A percentile compares a stretch with the other conserved stretches of the same genome.
phyloP scores from a whole-genome alignment of 2,888 invertebrate genomes.

The Plutella xylostella region DNA sequence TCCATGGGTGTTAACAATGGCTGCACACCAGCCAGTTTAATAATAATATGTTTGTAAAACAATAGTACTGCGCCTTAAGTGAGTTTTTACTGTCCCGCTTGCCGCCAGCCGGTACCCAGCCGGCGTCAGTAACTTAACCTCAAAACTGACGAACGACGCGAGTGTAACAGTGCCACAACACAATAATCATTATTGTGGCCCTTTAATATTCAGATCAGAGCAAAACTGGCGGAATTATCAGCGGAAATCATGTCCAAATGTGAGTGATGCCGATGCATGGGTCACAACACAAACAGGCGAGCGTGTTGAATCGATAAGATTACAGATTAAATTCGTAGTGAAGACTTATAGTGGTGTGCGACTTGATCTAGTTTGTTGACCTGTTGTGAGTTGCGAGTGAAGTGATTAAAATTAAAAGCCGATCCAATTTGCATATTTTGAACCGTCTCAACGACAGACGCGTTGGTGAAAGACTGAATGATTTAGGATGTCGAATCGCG shows the following conservation, averaged over 20 bases:
- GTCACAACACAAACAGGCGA: background rate
- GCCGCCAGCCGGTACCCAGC: conserved; percentile 39
- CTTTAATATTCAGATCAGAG: background rate
- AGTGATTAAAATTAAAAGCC: too few species aligned
- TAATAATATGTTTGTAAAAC: too few species aligned
- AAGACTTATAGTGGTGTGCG: background rate
- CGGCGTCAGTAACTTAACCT: conserved; percentile 67
- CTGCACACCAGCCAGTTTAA: too few species aligned
- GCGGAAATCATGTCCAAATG: background rate
- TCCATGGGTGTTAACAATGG: too few species aligned
- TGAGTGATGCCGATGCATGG: background rate
- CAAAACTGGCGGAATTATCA: too few species aligned
- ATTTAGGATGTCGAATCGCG: conserved; percentile 51
- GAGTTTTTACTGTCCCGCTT: conserved; percentile 21
- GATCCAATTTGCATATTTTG: too few species aligned
- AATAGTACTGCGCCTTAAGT: conserved; percentile 24
- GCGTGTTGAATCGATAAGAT: conserved; percentile 3
- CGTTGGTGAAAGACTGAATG: too few species aligned
- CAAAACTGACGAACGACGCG: conserved; percentile 63
- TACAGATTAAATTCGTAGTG: background rate
- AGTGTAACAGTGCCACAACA: conserved; percentile 58
- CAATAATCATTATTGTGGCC: conserved; percentile 37
- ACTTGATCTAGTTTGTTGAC: background rate
- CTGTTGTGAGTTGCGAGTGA: too few species aligned
- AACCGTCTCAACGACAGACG: too few species aligned